Evolutionary conservation across 2,113 vertebrate genomes (phyloP).

Genomic region (Antidorcas marsupialis): DNA sequence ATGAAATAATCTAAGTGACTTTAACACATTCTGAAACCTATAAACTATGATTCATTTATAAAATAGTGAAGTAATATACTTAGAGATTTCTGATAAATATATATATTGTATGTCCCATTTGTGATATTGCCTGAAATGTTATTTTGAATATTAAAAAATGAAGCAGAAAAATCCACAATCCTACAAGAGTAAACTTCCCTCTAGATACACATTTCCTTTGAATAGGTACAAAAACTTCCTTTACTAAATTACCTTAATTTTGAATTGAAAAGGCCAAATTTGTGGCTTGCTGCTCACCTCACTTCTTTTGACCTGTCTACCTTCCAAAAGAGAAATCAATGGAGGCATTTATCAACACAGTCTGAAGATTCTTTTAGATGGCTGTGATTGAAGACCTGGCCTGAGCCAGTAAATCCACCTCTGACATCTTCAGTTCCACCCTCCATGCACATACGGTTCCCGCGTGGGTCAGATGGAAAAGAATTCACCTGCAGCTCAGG

Average conservation of each 20-base stretch:
- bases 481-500: background rate
- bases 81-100: constrained; percentile 5
- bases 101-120: constrained; percentile 11
- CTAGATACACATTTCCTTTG: background rate
- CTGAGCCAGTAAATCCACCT: background rate
- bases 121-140: constrained; percentile 3
- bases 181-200: background rate
- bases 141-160: constrained; percentile 39
- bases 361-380: background rate
- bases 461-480: background rate
- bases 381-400: background rate
- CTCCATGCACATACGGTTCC: rapidly evolving
- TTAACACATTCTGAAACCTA: constrained; percentile 23
- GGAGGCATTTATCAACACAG: background rate
- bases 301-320: background rate
- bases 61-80: constrained; percentile 19
- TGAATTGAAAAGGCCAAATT: background rate
- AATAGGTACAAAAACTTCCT: background rate
- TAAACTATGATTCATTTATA: constrained; percentile 32
- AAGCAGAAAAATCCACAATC: background rate
- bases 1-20: constrained; percentile 46
- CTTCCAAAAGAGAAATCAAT: background rate
- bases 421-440: rapidly evolving
- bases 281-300: background rate
- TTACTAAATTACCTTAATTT: background rate